These are phyloP conservation scores for Volucella inflata DNA, from an alignment of 2,888 invertebrate species.

Conservation along the genomic window DNA sequence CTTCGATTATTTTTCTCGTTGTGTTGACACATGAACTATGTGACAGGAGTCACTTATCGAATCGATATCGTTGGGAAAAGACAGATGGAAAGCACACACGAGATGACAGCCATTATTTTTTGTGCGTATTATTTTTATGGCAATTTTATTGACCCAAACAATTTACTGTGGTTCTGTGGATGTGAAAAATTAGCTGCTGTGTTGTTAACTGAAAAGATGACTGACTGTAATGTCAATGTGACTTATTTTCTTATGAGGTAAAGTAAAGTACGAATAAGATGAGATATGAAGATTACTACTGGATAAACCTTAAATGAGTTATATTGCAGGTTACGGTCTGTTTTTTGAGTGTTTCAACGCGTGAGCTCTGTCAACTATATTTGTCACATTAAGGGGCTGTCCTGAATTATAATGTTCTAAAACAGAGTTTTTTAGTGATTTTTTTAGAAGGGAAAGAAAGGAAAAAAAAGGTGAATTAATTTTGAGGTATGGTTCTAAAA, in stretches of 20 bases:
- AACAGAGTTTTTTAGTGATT: too few species aligned
- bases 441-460: too few species aligned
- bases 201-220: constrained; percentile 13
- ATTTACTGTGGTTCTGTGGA: background rate
- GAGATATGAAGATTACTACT: too few species aligned
- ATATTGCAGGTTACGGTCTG: too few species aligned
- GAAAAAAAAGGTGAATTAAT: too few species aligned
- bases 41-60: constrained; percentile 44
- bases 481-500: too few species aligned
- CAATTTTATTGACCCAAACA: constrained; percentile 31
- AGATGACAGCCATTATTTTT: constrained; percentile 11
- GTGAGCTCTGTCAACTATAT: too few species aligned
- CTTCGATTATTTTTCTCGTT: background rate
- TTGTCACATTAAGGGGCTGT: too few species aligned
- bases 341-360: too few species aligned
- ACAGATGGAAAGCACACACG: constrained; percentile 22
- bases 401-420: too few species aligned
- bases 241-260: background rate
- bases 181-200: constrained; percentile 33
- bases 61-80: constrained; percentile 1
- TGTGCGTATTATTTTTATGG: constrained; percentile 1
- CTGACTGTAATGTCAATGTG: background rate
- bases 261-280: background rate
- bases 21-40: constrained; percentile 35
- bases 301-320: too few species aligned